Conservation (phyloP, 2,113 vertebrate genomes). For the Oxygymnocypris stewartii region DNA sequence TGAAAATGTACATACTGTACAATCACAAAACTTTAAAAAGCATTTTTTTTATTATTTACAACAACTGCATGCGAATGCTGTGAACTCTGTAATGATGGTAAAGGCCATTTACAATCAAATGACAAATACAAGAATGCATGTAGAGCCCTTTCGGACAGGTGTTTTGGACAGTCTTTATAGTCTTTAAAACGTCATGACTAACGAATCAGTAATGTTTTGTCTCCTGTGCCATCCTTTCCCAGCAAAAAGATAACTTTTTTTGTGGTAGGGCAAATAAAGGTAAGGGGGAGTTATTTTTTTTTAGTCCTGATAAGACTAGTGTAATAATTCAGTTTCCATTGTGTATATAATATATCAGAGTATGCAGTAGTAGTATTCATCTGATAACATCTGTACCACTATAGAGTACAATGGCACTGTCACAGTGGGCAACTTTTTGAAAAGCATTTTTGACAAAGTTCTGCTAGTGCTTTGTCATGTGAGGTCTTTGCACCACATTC, state of each 20-base stretch:
- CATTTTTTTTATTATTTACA: not conserved
- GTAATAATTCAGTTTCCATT: not conserved
- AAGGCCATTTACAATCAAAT: not conserved
- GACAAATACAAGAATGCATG: not conserved
- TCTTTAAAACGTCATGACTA: not conserved
- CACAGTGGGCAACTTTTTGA: not conserved
- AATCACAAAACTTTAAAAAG: no score
- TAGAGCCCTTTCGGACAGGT: no score
- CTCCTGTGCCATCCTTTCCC: not conserved
- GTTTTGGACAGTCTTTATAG: not conserved
- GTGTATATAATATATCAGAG: not conserved
- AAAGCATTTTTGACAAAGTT: not conserved
- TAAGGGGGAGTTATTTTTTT: no score
- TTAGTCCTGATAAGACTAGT: not conserved
- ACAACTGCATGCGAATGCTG: not conserved
- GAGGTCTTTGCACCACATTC: slow-evolving; percentile 3
- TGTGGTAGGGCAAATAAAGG: not conserved
- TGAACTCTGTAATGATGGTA: not conserved
- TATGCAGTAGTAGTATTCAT: not conserved
- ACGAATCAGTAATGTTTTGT: not conserved
- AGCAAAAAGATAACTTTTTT: not conserved
- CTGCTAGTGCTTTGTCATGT: not conserved
- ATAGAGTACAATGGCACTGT: not conserved
- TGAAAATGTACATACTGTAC: no score
- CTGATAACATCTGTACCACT: not conserved